Base-by-base conservation (phyloP, 1,140 invertebrate genomes). In the Drosophila tropicalis region DNA sequence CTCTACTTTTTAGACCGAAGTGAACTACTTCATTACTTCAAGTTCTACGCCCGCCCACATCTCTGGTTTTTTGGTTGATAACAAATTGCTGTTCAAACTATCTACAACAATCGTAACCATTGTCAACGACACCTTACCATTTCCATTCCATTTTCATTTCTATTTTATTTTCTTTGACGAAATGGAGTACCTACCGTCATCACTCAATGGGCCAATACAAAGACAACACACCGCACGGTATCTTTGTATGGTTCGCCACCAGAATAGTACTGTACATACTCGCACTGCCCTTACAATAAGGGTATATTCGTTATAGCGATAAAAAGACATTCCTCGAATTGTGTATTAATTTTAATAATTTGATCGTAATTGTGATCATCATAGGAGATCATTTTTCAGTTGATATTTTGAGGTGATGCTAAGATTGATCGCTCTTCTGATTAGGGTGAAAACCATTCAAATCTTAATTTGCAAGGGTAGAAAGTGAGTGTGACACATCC, bases 191-290 rank as follows among this genome's bases (percentile, higher is more conserved):
- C 55, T 67, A 72, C 63, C 55, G 68, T 65, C 63, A 41, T 15
- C 67, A 60, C 56, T 78, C 74, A 74, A 89, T 80, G 78, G 80
- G 80, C 70, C 84, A 89, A 81, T 83, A 89, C 84, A 79, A 78
- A 70, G 66, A 40, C 68, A 63, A 76, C 58, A 66, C 82, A 77
- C 44, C 61, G 44, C 29, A 32, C n/a, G 51, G 60, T 34, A 62
- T 40, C 29, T 34, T n/a, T 29, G 68, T 62, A 62, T 63, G 44
- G 15, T 1, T 7, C 7, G 5, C 79, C 82, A 70, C 55, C 72
- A 72, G 78, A 80, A 80, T 25, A 3, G 25, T 77, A 89, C 44
- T 51, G 44, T 51, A 51, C 44, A 3, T 51, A 22, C 44, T 10
- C 44, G 5, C 17, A 51, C 22, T 22, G 9, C 17, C 9, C 44